A percentile compares a stretch with the other conserved stretches of the same genome.
phyloP scores from a whole-genome alignment of 2,888 invertebrate genomes.

The Sphaerophoria rueppellii region DNA sequence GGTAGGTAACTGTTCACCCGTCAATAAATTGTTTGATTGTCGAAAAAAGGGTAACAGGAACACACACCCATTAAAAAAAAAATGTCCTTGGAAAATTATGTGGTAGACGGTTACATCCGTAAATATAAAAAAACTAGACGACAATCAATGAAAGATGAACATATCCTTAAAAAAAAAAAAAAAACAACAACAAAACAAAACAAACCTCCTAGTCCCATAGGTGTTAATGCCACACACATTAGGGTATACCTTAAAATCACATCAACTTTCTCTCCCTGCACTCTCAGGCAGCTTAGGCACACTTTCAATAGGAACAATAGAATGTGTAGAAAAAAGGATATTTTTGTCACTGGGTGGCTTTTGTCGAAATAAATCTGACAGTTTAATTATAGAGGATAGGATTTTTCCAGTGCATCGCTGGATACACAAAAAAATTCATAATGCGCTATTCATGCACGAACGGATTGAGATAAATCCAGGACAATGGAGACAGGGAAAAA shows the following conservation, averaged over 20 bases:
- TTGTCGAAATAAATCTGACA: conserved; percentile 81
- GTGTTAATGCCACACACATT: conserved; percentile 69
- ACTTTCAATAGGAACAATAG: conserved; percentile 31
- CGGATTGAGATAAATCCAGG: conserved; percentile 40
- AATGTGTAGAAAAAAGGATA: conserved; percentile 45
- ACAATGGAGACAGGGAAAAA: conserved; percentile 44
- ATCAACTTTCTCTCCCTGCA: background rate
- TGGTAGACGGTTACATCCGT: conserved; percentile 33
- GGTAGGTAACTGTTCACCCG: conserved; percentile 41
- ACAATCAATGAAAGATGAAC: conserved; percentile 21
- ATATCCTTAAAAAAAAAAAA: background rate
- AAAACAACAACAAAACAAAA: background rate
- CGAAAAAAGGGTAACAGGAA: conserved; percentile 9
- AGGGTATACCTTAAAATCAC: background rate
- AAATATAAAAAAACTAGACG: conserved; percentile 22
- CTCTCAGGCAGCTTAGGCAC: conserved; percentile 17
- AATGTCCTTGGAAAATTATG: conserved; percentile 56
- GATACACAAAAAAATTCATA: background rate
- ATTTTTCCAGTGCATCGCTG: conserved; percentile 19
- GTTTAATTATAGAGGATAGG: conserved; percentile 78
- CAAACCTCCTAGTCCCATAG: conserved; percentile 9
- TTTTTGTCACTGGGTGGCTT: conserved; percentile 75
- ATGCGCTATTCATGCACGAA: background rate
- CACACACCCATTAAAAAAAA: conserved; percentile 47
- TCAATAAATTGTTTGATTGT: background rate